Conservation (phyloP, 1,140 invertebrate species). For the Trichogramma pretiosum region DNA sequence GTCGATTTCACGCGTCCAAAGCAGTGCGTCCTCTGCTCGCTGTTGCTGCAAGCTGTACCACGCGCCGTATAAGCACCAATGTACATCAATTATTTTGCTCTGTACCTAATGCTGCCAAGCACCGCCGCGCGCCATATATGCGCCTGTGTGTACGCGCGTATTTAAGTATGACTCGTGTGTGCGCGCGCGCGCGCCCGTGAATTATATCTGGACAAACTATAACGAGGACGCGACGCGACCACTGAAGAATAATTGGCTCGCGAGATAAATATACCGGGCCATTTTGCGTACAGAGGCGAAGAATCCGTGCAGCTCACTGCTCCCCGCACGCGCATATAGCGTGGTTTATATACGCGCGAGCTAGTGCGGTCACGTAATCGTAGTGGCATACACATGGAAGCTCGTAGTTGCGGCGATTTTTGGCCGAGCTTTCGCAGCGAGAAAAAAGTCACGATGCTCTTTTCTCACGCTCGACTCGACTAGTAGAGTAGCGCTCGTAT, state of each 20-base stretch:
- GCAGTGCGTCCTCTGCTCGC: too few species aligned
- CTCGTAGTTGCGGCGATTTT: too few species aligned
- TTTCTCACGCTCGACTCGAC: too few species aligned
- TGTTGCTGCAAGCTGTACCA: too few species aligned
- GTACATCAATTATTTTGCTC: constrained; percentile 19
- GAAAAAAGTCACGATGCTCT: too few species aligned
- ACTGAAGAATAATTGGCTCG: constrained; percentile 17
- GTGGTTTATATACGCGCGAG: too few species aligned
- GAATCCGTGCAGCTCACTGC: neutral
- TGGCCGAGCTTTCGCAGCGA: neutral
- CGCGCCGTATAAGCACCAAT: too few species aligned
- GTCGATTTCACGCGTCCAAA: constrained; percentile 16
- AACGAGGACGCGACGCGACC: constrained; percentile 11
- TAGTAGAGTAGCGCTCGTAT: too few species aligned
- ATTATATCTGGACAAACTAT: constrained; percentile 18
- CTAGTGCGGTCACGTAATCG: too few species aligned
- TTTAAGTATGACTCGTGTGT: neutral
- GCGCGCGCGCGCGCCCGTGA: constrained; percentile 1
- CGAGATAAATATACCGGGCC: constrained; percentile 5
- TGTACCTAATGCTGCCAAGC: too few species aligned
- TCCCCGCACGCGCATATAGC: neutral
- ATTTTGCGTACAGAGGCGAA: neutral
- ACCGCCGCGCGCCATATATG: neutral
- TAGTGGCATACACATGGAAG: too few species aligned
- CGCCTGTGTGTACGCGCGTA: too few species aligned